Evolutionary conservation across 2,888 invertebrate genomes (phyloP).

Genomic region (Venustoraphidia nigricollis): DNA sequence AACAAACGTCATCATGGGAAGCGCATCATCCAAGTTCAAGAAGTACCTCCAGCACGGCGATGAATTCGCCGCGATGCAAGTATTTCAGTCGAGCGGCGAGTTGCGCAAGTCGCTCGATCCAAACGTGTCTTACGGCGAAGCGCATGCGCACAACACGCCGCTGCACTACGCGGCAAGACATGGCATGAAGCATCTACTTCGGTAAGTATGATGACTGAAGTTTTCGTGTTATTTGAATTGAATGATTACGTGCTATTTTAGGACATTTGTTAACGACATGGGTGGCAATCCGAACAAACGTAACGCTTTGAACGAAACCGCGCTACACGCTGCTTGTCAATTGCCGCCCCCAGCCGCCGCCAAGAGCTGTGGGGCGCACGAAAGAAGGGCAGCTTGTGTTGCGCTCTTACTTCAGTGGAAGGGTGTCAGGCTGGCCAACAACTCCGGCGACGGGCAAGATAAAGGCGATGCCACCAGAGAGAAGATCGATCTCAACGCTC

Average conservation of each 20-base stretch:
- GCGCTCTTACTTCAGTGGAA: conserved; percentile 44
- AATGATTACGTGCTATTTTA: background rate
- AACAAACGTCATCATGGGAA: conserved; percentile 36
- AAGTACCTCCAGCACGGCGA: conserved; percentile 53
- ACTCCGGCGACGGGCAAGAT: no score
- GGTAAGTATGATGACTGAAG: background rate
- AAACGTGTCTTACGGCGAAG: conserved; percentile 48
- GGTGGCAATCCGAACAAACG: conserved; percentile 53
- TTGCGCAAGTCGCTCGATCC: conserved; percentile 47
- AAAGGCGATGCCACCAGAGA: conserved; percentile 25
- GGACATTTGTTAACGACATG: background rate
- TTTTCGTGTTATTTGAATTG: background rate
- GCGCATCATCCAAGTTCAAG: conserved; percentile 50
- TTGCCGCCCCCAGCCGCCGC: conserved; percentile 23
- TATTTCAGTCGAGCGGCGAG: conserved; percentile 45
- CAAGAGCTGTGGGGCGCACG: conserved; percentile 35
- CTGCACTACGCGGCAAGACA: conserved; percentile 49
- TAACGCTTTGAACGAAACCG: conserved; percentile 44
- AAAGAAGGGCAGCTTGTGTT: conserved; percentile 42
- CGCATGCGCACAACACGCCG: conserved; percentile 48
- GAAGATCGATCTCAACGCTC: conserved; percentile 37
- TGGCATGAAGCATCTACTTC: conserved; percentile 41
- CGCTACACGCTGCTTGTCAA: conserved; percentile 44
- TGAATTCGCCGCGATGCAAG: conserved; percentile 51
- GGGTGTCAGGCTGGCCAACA: conserved; percentile 31